Evolutionary conservation across 2,113 vertebrate species (phyloP).

Genomic region (Planiliza haematocheilus): DNA sequence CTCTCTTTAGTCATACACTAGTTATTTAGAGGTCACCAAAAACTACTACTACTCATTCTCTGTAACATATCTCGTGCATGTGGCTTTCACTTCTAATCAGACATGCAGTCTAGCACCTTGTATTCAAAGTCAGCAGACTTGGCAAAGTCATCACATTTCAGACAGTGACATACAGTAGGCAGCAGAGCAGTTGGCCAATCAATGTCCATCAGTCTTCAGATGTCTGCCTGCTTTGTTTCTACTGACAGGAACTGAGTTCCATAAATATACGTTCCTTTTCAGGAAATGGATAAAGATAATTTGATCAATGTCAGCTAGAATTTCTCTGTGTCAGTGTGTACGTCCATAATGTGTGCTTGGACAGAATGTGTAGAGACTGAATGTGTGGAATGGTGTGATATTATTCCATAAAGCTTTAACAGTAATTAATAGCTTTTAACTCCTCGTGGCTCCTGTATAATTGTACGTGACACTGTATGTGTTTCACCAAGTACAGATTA

Average conservation of each 20-base stretch:
- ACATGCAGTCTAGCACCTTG: neutral
- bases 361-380: neutral
- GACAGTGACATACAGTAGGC: no score
- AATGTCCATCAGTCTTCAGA: slow-evolving; percentile 29
- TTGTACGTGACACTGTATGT: no score
- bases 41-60: no score
- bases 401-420: slow-evolving; percentile 1
- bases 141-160: neutral
- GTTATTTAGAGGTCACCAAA: no score
- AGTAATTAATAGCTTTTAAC: no score
- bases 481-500: no score
- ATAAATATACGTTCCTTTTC: slow-evolving; percentile 47
- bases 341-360: neutral
- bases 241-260: slow-evolving; percentile 50
- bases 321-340: slow-evolving; percentile 5
- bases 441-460: no score
- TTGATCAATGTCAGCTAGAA: slow-evolving; percentile 35
- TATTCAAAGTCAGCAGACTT: neutral
- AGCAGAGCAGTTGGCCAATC: neutral
- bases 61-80: neutral
- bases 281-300: slow-evolving; percentile 41
- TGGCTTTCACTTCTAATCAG: neutral
- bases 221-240: neutral
- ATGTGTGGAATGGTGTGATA: slow-evolving; percentile 1
- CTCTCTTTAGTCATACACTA: no score